Base-by-base conservation (phyloP, 2,888 invertebrate genomes). In the Synanthedon myopaeformis region DNA sequence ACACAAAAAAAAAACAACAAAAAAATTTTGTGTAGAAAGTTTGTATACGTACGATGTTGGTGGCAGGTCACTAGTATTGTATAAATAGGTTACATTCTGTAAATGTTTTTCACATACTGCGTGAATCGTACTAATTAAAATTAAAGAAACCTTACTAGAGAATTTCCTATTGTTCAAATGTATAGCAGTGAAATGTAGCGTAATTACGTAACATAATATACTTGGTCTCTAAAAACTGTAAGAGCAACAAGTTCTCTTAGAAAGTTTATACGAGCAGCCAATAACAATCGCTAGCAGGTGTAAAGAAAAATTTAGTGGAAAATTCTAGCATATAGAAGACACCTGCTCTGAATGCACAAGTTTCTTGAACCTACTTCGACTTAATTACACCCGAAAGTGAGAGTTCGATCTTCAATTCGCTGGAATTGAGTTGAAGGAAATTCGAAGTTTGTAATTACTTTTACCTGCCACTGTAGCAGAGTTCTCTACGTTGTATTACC, bases 271-370 rank as follows among this genome's bases (percentile, higher is more conserved):
- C 45, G n/a, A n/a, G 19, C 17, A 51, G 49, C 53, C 41, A 51
- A 51, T 55, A 55, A 55, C 57, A 53, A 55, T 52, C 10, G 19
- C 41, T 41, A 4, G 23, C 53, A 42, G 51, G 51, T 42, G 51
- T 53, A 49, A 28, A 51, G 19, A 11, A 13, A 13, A 17, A 13
- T 42, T 41, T 14, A 35, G 59, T 60, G 60, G 64, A 70, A 69
- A 60, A 64, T 45, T 61, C 58, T 52, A 56, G 52, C 62, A 57
- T 64, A 66, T 63, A 62, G 63, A 56, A 58, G 55, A 61, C 70
- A 71, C 69, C 71, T 72, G 72, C 42, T 56, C 54, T 62, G 61
- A 62, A 64, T 60, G 57, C 59, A 60, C 56, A 63, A 66, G 59
- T 61, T 63, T 64, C 59, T 61, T 57, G 59, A 61, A 61, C 60